phyloP scores from a whole-genome alignment of 2,888 invertebrate species.

The Amblyteles armatorius region DNA sequence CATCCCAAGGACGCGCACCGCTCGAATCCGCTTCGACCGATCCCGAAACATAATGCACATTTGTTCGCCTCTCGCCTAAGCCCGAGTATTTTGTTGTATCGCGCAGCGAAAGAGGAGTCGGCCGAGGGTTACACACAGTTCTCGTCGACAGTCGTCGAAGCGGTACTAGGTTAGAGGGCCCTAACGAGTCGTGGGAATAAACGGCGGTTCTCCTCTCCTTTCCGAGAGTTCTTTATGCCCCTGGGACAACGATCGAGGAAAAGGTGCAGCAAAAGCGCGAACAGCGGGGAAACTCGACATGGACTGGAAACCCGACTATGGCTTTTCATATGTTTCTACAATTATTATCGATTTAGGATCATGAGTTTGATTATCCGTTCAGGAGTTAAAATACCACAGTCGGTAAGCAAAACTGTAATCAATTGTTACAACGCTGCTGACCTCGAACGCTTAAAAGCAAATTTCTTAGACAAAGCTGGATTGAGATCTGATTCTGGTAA shows the following conservation, averaged over 20 bases:
- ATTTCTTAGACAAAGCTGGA: no score
- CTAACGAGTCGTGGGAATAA: constrained; percentile 67
- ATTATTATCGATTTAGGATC: no score
- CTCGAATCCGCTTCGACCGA: no score
- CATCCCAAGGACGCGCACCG: no score
- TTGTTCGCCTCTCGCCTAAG: not conserved
- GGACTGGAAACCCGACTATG: not conserved
- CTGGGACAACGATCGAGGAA: constrained; percentile 57
- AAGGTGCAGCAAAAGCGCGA: constrained; percentile 57
- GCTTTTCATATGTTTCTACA: no score
- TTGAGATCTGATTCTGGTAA: no score
- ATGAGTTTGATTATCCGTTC: no score
- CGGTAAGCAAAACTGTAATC: no score
- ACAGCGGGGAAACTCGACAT: constrained; percentile 49
- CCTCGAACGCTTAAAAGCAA: no score
- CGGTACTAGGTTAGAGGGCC: constrained; percentile 37
- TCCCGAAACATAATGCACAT: not conserved
- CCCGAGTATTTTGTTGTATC: not conserved
- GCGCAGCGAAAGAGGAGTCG: not conserved
- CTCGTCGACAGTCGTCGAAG: constrained; percentile 22
- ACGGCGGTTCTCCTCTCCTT: constrained; percentile 32
- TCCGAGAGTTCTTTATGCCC: constrained; percentile 33
- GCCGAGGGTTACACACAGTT: not conserved
- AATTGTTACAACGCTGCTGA: no score
- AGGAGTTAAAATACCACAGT: no score